Conservation (phyloP, 1,140 invertebrate genomes). For the Temnothorax curvispinosus region DNA sequence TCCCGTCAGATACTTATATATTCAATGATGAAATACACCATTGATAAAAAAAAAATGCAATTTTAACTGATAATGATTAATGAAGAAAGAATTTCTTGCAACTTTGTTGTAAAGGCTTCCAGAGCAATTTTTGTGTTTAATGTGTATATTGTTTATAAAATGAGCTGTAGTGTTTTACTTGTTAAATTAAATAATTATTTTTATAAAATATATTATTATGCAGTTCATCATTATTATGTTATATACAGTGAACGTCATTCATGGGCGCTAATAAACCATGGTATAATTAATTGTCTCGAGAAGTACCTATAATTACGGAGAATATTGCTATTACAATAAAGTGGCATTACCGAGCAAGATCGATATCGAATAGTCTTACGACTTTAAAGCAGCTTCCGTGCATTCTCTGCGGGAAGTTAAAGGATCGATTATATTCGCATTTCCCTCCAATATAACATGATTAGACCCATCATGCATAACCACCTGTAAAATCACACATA, state of each 20-base stretch:
- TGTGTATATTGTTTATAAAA: not conserved
- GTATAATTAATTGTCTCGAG: constrained; percentile 23
- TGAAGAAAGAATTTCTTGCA: not conserved
- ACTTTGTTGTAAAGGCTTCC: not conserved
- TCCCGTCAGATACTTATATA: not conserved
- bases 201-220: not conserved
- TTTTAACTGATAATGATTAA: not conserved
- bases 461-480: constrained; percentile 40
- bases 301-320: constrained; percentile 7
- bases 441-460: constrained; percentile 14
- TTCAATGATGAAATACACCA: constrained; percentile 18
- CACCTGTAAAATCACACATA: constrained; percentile 53
- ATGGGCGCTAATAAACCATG: not conserved
- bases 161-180: not conserved
- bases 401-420: constrained; percentile 11
- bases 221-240: not conserved
- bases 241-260: not conserved
- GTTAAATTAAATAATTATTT: not conserved
- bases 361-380: constrained; percentile 14
- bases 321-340: constrained; percentile 48
- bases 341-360: not conserved
- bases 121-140: not conserved
- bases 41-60: not conserved
- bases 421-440: constrained; percentile 49
- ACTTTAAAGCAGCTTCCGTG: constrained; percentile 15